phyloP scores from a whole-genome alignment of 1,140 invertebrate species.

The Drosophila quadrilineata region DNA sequence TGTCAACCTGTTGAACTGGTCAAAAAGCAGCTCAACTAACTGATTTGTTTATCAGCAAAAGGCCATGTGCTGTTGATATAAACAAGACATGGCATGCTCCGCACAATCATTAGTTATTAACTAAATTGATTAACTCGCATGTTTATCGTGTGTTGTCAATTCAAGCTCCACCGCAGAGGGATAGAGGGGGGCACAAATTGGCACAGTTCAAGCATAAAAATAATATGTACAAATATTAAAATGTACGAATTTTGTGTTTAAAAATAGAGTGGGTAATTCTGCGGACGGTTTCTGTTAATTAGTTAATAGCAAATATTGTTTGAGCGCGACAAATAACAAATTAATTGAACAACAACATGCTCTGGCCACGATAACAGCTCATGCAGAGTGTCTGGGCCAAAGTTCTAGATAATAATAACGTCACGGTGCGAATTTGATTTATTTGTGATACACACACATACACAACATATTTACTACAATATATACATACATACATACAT shows the following conservation, averaged over 20 bases:
- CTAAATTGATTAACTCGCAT: neutral
- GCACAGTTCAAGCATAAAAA: neutral
- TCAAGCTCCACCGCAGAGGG: neutral
- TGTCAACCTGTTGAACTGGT: too few species aligned
- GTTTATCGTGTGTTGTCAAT: neutral
- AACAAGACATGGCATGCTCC: conserved; percentile 11
- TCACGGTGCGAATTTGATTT: conserved; percentile 28
- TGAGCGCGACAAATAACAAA: conserved; percentile 8
- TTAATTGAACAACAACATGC: conserved; percentile 15
- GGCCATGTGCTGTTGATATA: conserved; percentile 8
- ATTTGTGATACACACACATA: conserved; percentile 10
- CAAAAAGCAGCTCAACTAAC: neutral
- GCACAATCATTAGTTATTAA: neutral
- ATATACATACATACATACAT: neutral
- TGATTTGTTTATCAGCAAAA: conserved; percentile 13
- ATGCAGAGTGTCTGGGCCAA: conserved; percentile 22
- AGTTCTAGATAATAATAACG: conserved; percentile 28
- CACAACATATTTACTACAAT: conserved; percentile 11
- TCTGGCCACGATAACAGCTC: conserved; percentile 21
- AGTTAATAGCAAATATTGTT: neutral
- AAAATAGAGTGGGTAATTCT: neutral
- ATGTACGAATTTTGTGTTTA: neutral
- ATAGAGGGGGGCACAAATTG: neutral
- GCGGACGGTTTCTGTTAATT: too few species aligned
- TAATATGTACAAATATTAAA: neutral